These are phyloP conservation scores for Cataglyphis cursor DNA, from an alignment of 2,888 invertebrate genomes.

Conservation along the genomic window DNA sequence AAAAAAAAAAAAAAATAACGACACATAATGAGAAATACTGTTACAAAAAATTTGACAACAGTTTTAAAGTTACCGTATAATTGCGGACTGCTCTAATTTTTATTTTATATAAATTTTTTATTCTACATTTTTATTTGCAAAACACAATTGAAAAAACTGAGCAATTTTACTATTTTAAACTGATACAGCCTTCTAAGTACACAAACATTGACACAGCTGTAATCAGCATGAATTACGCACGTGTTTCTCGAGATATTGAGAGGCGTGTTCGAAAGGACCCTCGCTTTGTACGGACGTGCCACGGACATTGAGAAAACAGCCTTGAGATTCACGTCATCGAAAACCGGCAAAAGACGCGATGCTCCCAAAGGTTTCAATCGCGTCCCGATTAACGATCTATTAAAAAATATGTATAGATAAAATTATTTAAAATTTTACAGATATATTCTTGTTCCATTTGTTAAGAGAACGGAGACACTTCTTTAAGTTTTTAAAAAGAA, in stretches of 20 bases:
- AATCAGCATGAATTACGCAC: conserved; percentile 73
- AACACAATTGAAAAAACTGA: background rate
- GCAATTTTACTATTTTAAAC: background rate
- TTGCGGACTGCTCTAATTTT: background rate
- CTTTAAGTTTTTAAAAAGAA: background rate
- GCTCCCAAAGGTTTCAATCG: conserved; percentile 75
- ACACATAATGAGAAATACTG: background rate
- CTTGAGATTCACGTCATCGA: conserved; percentile 93
- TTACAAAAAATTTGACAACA: background rate
- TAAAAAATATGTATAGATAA: background rate
- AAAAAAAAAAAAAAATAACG: background rate
- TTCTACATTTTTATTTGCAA: background rate
- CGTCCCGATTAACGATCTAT: conserved; percentile 77
- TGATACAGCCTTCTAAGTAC: background rate
- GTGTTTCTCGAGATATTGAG: conserved; percentile 80
- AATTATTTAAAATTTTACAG: background rate
- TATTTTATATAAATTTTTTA: background rate
- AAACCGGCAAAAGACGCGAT: conserved; percentile 78
- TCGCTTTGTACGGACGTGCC: conserved; percentile 89
- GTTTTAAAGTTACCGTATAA: background rate
- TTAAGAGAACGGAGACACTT: background rate
- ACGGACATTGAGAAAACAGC: conserved; percentile 92
- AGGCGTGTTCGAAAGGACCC: conserved; percentile 92
- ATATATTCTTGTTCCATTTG: background rate
- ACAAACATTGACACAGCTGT: conserved; percentile 38